Base-by-base conservation (phyloP, 2,888 invertebrate genomes). In the Oscheius sp. region DNA sequence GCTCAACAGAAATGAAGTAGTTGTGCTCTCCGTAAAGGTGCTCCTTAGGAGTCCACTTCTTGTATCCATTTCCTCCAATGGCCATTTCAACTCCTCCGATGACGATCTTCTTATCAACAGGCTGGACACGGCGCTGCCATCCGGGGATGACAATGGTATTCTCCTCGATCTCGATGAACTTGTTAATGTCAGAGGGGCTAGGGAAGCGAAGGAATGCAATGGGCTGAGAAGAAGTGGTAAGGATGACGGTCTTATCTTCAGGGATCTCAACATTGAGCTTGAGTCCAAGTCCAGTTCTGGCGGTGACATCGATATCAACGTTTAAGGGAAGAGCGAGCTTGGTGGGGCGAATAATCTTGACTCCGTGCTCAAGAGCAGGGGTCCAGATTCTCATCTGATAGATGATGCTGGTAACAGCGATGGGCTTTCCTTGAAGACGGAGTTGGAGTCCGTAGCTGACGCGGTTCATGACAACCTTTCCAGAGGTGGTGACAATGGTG, bases 301-400 rank as follows among this genome's bases (percentile, higher is more conserved):
- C 25, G 31, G 65, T 61, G 48, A 71, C 17, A 27, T 69, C 63
- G 25, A 66, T 15, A 34, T 73, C 67, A 31, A 71, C 27, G 55
- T 79, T 78, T 10, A 86, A 34, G 23, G 86, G 86, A 15, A 79
- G 55, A 58, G 75, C 70, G 10, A 70, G 42, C 31, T 76, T 74
- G 65, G 69, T 67, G 33, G 76, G 68, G 64, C 73, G 75, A 15
- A 79, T 63, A 8, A 79, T 70, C 67, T 81, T 77, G 64, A 81
- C 69, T 64, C 85, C 86, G 53, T 67, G 66, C 66, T 73, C 74
- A 27, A 78, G 71, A 20, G 78, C 27, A 42, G 83, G 82, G 31
- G 55, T 71, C 78, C 78, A 78, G 55, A 73, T 61, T 31, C 69
- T 68, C 71, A 74, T 69, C 58, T 76, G 65, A 39, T 69, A 73